Percentiles rank a stretch among this genome's conserved stretches.
Evolutionary conservation across 2,797 vertebrate species (phyloP).

Genomic region (Trematomus bernacchii): DNA sequence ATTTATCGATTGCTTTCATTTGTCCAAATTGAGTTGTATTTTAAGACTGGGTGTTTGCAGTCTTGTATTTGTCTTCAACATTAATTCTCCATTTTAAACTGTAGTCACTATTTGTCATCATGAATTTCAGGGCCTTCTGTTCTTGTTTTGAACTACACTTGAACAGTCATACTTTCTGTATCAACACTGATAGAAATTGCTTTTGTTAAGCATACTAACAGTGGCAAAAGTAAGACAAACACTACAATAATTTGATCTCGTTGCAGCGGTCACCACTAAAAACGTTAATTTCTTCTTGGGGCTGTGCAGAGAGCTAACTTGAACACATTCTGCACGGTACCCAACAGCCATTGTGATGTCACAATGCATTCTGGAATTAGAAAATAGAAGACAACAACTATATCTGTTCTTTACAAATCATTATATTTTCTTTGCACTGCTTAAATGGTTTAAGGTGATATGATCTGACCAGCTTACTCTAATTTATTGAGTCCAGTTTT

Average conservation of each 20-base stretch:
- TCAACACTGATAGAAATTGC: not conserved
- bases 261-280: not conserved
- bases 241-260: not conserved
- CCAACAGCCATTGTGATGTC: conserved; percentile 4
- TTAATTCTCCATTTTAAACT: not conserved
- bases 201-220: not conserved
- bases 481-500: not conserved
- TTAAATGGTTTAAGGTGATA: not conserved
- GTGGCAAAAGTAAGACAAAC: not conserved
- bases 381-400: not conserved
- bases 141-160: not conserved
- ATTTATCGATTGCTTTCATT: not conserved
- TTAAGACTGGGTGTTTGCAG: not conserved
- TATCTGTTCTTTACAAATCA: not conserved
- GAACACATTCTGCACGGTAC: not conserved
- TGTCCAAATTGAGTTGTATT: not conserved
- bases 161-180: conserved; percentile 12
- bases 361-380: conserved; percentile 7
- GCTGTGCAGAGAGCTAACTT: not conserved
- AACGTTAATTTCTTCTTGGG: not conserved
- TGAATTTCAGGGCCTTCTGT: not conserved
- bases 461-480: not conserved
- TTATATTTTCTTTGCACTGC: not conserved
- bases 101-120: not conserved
- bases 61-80: not conserved